Base-by-base conservation (phyloP, 53 echinoderm and acorn worm genomes). In the Holothuria leucospilota region DNA sequence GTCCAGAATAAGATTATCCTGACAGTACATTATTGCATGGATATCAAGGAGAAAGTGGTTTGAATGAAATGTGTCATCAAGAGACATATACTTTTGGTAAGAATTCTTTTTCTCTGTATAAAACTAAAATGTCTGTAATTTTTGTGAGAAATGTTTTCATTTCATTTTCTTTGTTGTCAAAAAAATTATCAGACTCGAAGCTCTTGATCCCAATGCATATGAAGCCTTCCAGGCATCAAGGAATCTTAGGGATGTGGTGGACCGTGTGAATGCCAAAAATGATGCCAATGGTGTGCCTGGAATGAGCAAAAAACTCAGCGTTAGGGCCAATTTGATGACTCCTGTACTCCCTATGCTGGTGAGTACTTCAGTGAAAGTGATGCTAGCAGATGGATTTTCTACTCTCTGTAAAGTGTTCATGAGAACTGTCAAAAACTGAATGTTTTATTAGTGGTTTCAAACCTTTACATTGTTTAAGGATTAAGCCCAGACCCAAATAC, bases 341-440 rank as follows among this genome's bases (percentile, higher is more conserved):
- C 95, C 99, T 5, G 99, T 98, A 24, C 87, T 95, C 18, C 99
- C 99, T 20, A 98, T 98, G 99, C 79, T 98, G 92, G 95, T 95
- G 67, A 93, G 95, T 75, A 39, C 8, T 34, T 2, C 40, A 56
- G 42, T 82, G 2, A 64, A 61, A 63, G 7, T 61, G 29, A 28
- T 29, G 38, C 13, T 0, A 68, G 29, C 14, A 68, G 38, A 28
- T 8, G 12, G n/a, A 65, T 28, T 26, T 10, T 26, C 5, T 26
- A 15, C 25, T 10, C 5, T 65, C 16, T 26, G 25, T 28, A 3
- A 2, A 65, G 8, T 0, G 25, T 12, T 15, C 65, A 26, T 9
- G 28, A 28, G 4, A 26, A 28, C 9, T 28, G 25, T 24, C 12
- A 24, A 65, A 24, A 26, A 28, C 25, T 65, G 28, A 65, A 10